phyloP scores from a whole-genome alignment of 35 echinoderm and acorn worm species.

The Anneissia japonica region DNA sequence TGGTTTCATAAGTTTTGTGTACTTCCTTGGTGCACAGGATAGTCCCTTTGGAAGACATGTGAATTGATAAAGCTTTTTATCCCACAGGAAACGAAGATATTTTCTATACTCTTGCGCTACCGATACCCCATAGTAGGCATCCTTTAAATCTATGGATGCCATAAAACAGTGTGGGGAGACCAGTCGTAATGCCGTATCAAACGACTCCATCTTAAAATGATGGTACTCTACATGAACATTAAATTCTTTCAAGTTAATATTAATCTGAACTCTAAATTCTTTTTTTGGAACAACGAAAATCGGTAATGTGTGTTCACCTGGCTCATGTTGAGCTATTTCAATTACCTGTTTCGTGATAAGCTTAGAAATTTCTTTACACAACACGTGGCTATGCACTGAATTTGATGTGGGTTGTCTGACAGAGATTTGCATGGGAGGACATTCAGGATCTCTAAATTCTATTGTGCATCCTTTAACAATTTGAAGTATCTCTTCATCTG shows the following conservation, averaged over 20 bases:
- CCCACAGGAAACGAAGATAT: conserved; percentile 27
- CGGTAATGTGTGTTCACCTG: background rate
- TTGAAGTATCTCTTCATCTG: conserved; percentile 6
- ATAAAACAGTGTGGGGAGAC: conserved; percentile 1
- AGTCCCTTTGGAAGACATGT: conserved; percentile 22
- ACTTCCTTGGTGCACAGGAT: conserved; percentile 12
- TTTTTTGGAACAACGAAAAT: conserved; percentile 44
- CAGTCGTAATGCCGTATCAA: background rate
- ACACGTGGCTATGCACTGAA: background rate
- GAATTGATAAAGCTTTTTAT: conserved; percentile 10
- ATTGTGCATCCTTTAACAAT: conserved; percentile 21
- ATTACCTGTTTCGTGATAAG: conserved; percentile 15
- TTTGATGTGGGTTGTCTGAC: conserved; percentile 5
- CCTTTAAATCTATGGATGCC: conserved; percentile 33
- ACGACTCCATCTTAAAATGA: conserved; percentile 21
- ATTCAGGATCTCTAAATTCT: conserved; percentile 14
- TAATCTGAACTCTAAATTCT: conserved; percentile 26
- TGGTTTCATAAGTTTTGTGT: conserved; percentile 31
- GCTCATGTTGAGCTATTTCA: background rate
- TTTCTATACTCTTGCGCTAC: background rate
- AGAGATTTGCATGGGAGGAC: background rate
- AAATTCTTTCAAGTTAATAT: conserved; percentile 7
- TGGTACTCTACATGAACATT: conserved; percentile 15
- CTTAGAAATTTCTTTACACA: conserved; percentile 10
- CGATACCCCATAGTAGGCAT: conserved; percentile 26